These are phyloP conservation scores for Lepidurus couesii DNA, from an alignment of 1,140 invertebrate genomes.

Conservation along the genomic window DNA sequence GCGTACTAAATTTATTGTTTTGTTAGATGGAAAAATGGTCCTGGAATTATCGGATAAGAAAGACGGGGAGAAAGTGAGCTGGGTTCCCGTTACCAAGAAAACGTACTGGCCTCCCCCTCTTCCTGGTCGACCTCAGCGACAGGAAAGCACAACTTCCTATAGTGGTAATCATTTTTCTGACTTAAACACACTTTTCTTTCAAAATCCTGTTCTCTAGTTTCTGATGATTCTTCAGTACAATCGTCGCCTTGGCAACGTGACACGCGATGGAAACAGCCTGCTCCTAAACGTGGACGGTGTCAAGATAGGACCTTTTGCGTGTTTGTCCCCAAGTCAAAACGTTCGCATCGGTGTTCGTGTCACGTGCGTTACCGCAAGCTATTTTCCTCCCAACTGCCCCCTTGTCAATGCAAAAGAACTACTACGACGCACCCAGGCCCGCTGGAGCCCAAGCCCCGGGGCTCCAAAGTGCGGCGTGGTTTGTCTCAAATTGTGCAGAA, in stretches of 20 bases:
- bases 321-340: conserved; percentile 2
- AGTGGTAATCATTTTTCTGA: conserved; percentile 23
- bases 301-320: conserved; percentile 4
- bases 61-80: conserved; percentile 70
- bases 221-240: conserved; percentile 80
- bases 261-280: conserved; percentile 75
- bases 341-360: conserved; percentile 7
- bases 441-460: background rate
- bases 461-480: background rate
- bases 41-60: conserved; percentile 73
- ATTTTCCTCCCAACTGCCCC: background rate
- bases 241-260: conserved; percentile 81
- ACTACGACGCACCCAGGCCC: background rate
- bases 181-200: conserved; percentile 38
- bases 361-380: conserved; percentile 1
- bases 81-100: conserved; percentile 79
- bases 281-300: conserved; percentile 52
- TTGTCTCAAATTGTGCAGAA: background rate
- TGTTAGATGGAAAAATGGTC: conserved; percentile 73
- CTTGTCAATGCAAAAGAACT: conserved; percentile 8
- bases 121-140: conserved; percentile 44
- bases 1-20: conserved; percentile 28
- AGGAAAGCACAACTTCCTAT: conserved; percentile 38
- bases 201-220: conserved; percentile 56
- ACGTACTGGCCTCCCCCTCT: conserved; percentile 70